Conservation (phyloP, 2,113 vertebrate genomes). For the Brachypodius melanocephalos region DNA sequence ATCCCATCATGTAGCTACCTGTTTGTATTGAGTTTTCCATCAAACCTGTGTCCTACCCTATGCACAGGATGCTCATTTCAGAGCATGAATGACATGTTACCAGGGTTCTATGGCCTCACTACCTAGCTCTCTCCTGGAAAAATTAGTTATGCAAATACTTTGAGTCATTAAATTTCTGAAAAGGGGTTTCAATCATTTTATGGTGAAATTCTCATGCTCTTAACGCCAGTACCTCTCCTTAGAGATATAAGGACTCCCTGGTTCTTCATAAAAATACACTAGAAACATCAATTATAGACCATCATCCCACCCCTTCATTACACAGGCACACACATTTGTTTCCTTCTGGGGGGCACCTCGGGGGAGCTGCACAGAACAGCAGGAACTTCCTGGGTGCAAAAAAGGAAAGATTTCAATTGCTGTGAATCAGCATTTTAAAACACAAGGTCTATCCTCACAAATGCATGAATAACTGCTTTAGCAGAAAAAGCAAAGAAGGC, state of each 20-base stretch:
- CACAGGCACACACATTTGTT: neutral
- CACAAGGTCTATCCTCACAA: neutral
- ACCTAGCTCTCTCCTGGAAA: neutral
- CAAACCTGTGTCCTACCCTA: neutral
- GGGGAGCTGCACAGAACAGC: neutral
- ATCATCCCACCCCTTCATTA: neutral
- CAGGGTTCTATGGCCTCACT: neutral
- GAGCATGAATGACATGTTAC: neutral
- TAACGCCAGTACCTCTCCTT: neutral
- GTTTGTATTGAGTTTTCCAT: neutral
- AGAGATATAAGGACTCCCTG: rapidly evolving
- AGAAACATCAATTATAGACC: neutral
- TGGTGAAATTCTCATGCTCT: neutral
- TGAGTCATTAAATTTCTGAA: rapidly evolving
- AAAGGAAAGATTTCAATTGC: neutral
- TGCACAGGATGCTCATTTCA: neutral
- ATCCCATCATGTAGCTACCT: neutral
- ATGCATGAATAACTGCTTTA: neutral
- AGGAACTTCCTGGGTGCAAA: neutral
- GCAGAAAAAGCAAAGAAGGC: neutral
- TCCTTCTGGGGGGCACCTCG: neutral
- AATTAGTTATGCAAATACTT: neutral
- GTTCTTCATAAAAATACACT: neutral
- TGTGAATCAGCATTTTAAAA: neutral
- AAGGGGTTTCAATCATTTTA: neutral